phyloP scores from a whole-genome alignment of 2,113 vertebrate species.

The Halichoeres trimaculatus region DNA sequence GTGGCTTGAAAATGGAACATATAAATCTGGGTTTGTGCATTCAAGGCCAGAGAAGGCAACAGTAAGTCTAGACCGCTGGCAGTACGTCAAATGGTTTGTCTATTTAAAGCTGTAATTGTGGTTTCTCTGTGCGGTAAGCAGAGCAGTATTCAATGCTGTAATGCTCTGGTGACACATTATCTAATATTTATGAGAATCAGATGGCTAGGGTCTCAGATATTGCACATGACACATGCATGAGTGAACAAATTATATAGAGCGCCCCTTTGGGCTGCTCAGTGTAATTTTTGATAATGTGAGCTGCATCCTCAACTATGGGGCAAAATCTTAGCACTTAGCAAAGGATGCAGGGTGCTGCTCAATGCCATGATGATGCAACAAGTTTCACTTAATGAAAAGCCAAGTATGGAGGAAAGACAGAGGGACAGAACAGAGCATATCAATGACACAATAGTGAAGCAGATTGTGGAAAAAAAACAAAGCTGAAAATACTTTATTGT shows the following conservation, averaged over 20 bases:
- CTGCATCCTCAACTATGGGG: constrained; percentile 4
- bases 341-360: neutral
- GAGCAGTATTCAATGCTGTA: neutral
- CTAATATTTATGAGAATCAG: constrained; percentile 17
- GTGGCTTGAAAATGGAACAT: neutral
- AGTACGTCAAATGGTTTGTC: neutral
- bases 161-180: constrained; percentile 26
- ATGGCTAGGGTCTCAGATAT: constrained; percentile 19
- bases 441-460: no score
- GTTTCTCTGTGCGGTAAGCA: neutral
- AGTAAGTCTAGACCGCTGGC: neutral
- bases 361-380: no score
- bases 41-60: neutral
- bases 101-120: constrained; percentile 6
- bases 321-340: constrained; percentile 5
- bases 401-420: no score
- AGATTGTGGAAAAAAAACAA: no score
- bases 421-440: no score
- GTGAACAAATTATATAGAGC: constrained; percentile 34
- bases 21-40: neutral
- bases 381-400: no score
- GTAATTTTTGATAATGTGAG: constrained; percentile 28
- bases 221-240: constrained; percentile 47
- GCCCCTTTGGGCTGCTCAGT: constrained; percentile 27
- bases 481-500: no score